Conservation (phyloP, 1,140 invertebrate genomes). For the Chelonus insularis region DNA sequence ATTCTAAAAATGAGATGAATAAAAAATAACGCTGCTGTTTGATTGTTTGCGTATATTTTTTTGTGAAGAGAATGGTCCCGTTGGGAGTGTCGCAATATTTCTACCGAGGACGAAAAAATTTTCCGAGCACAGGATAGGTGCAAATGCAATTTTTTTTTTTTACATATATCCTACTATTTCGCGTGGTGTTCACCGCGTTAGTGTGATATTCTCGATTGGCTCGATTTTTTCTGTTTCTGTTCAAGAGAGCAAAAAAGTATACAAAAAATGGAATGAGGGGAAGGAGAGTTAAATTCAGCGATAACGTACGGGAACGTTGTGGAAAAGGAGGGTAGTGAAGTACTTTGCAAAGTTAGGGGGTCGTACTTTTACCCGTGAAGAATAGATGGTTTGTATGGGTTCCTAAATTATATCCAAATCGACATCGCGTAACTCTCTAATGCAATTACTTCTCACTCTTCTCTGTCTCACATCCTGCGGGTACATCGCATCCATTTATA, state of each 20-base stretch:
- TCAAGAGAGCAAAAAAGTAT: too few relatives aligned
- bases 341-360: conserved; percentile 18
- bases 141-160: conserved; percentile 10
- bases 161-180: too few relatives aligned
- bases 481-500: conserved; percentile 49
- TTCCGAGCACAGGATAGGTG: neutral
- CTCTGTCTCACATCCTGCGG: conserved; percentile 33
- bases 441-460: conserved; percentile 45
- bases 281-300: neutral
- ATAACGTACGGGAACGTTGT: too few relatives aligned
- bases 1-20: neutral
- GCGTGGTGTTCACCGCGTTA: too few relatives aligned
- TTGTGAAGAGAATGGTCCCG: neutral
- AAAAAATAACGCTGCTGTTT: conserved; percentile 10
- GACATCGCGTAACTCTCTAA: conserved; percentile 35
- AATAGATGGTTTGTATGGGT: conserved; percentile 51
- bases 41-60: conserved; percentile 1
- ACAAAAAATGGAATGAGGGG: neutral
- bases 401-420: conserved; percentile 50
- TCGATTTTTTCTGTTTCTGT: neutral
- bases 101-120: conserved; percentile 13
- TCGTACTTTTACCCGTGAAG: conserved; percentile 25
- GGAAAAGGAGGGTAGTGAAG: neutral
- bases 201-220: neutral
- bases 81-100: conserved; percentile 26